phyloP scores from a whole-genome alignment of 2,797 vertebrate genomes.

The Falco berigora region DNA sequence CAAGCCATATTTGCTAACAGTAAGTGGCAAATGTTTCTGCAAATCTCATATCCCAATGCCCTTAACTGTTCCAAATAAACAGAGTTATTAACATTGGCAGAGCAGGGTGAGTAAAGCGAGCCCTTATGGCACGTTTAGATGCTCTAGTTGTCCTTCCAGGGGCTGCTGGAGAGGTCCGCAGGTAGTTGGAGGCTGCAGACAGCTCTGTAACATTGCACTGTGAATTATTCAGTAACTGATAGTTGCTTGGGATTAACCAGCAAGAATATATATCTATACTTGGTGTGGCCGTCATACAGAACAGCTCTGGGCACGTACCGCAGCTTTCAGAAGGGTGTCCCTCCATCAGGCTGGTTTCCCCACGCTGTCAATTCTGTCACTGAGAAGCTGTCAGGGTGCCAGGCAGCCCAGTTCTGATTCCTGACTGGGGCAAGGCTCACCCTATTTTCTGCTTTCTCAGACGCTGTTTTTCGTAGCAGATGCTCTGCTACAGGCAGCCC shows the following conservation, averaged over 20 bases:
- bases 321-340: neutral
- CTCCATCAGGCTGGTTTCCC: too few species aligned
- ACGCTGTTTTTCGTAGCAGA: rapidly evolving
- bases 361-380: rapidly evolving
- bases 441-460: neutral
- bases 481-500: neutral
- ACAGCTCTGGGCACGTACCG: neutral
- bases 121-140: neutral
- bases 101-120: neutral
- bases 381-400: neutral
- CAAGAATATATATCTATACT: rapidly evolving
- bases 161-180: neutral
- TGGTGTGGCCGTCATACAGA: neutral
- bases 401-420: neutral
- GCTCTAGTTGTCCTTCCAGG: neutral
- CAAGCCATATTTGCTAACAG: conserved; percentile 42
- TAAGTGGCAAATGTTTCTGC: neutral
- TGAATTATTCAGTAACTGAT: neutral
- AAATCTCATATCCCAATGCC: neutral
- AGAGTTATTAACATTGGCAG: neutral
- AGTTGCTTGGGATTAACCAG: neutral
- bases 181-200: neutral
- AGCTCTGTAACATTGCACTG: rapidly evolving
- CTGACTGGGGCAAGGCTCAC: rapidly evolving
- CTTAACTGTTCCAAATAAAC: neutral